A percentile compares a stretch with the other conserved stretches of the same genome.
These are phyloP conservation scores for Scomberomorus guttatus DNA, from an alignment of 2,797 vertebrate species.

Conservation along the genomic window DNA sequence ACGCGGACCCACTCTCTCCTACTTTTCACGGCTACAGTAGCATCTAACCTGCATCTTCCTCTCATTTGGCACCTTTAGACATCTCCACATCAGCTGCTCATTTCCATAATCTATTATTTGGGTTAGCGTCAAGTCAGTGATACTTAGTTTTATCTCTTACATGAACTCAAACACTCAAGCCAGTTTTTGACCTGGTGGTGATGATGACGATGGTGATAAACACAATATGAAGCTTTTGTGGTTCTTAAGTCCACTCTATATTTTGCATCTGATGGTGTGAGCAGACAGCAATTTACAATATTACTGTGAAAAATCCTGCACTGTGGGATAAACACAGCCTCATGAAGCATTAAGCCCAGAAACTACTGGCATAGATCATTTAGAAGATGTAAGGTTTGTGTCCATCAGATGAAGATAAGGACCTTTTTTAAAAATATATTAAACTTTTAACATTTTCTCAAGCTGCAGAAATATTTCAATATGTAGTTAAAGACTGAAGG, in stretches of 20 bases:
- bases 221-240: background rate
- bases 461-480: background rate
- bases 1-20: background rate
- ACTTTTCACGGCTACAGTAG: background rate
- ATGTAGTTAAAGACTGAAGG: background rate
- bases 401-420: background rate
- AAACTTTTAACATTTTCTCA: too few species aligned
- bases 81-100: background rate
- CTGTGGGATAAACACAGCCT: conserved; percentile 4
- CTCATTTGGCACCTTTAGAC: background rate
- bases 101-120: background rate
- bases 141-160: background rate
- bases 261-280: conserved; percentile 20
- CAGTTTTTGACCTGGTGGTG: background rate
- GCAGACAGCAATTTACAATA: background rate
- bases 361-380: background rate
- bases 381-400: conserved; percentile 2
- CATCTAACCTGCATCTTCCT: background rate
- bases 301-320: conserved; percentile 7
- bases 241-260: conserved; percentile 2
- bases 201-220: conserved; percentile 7
- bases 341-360: background rate
- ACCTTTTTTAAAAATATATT: background rate
- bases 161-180: background rate
- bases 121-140: background rate